phyloP scores from a whole-genome alignment of 2,888 invertebrate species.

The Pyrochroa serraticornis region DNA sequence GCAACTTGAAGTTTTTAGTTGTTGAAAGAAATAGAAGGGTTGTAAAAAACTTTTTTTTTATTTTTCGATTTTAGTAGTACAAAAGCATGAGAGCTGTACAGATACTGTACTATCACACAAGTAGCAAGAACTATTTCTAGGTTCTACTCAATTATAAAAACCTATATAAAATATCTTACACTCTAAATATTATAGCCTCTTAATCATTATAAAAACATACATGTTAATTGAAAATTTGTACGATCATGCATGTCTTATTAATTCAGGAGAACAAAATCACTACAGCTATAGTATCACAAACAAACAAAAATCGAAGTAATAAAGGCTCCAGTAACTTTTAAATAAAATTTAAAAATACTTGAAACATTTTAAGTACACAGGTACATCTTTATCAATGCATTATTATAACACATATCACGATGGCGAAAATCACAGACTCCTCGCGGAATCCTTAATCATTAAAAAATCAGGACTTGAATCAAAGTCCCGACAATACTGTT shows the following conservation, averaged over 20 bases:
- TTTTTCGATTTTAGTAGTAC: slow-evolving; percentile 33
- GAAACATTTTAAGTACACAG: slow-evolving; percentile 49
- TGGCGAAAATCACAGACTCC: slow-evolving; percentile 30
- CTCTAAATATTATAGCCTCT: slow-evolving; percentile 43
- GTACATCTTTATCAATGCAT: slow-evolving; percentile 43
- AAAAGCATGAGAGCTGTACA: slow-evolving; percentile 45
- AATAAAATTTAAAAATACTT: slow-evolving; percentile 40
- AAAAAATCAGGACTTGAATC: slow-evolving; percentile 2
- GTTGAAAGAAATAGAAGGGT: background rate
- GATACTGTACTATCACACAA: slow-evolving; percentile 42
- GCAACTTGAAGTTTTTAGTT: background rate
- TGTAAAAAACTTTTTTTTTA: slow-evolving; percentile 30
- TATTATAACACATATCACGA: slow-evolving; percentile 46
- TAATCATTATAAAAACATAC: slow-evolving; percentile 33
- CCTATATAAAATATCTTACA: slow-evolving; percentile 43
- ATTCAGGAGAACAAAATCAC: slow-evolving; percentile 32
- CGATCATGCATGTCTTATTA: slow-evolving; percentile 40
- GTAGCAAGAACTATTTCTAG: slow-evolving; percentile 28
- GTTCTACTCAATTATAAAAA: slow-evolving; percentile 39
- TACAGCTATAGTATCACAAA: slow-evolving; percentile 37
- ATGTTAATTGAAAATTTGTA: slow-evolving; percentile 43
- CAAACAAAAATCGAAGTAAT: slow-evolving; percentile 13
- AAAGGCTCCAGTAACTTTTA: slow-evolving; percentile 30
- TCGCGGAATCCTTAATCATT: slow-evolving; percentile 10
- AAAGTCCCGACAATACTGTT: slow-evolving; percentile 15